Percentiles rank a stretch among this genome's conserved stretches.
phyloP scores from a whole-genome alignment of 2,113 vertebrate genomes.

The Aphyosemion australe region DNA sequence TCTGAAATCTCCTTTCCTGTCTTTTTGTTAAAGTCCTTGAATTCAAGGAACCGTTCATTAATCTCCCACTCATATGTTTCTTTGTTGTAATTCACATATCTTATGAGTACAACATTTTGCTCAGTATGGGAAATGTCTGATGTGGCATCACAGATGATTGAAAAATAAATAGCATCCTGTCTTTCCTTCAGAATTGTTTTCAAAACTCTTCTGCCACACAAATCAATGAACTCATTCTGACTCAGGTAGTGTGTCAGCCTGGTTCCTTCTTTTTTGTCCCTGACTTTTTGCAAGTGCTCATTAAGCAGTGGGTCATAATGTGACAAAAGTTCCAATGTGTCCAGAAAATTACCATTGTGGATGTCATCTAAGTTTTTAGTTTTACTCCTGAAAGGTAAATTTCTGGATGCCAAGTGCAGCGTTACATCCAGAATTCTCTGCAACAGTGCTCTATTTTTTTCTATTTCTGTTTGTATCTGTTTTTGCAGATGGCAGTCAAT shows the following conservation, averaged over 20 bases:
- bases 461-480: too few relatives aligned
- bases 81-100: background rate
- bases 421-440: too few relatives aligned
- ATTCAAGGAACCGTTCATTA: too few relatives aligned
- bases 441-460: too few relatives aligned
- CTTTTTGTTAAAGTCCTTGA: too few relatives aligned
- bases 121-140: background rate
- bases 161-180: background rate
- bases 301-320: background rate
- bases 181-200: background rate
- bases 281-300: background rate
- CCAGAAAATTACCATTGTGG: background rate
- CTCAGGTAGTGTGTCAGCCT: background rate
- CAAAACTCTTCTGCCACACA: background rate
- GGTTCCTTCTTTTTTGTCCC: background rate
- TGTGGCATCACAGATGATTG: background rate
- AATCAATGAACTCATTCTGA: background rate
- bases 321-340: background rate
- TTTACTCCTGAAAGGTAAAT: too few relatives aligned
- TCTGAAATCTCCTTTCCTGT: too few relatives aligned
- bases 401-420: too few relatives aligned
- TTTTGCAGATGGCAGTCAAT: too few relatives aligned
- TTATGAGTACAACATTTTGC: background rate
- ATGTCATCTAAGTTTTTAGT: too few relatives aligned
- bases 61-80: conserved; percentile 1